phyloP scores from a whole-genome alignment of 2,888 invertebrate genomes.

The Drosophila macrospina region DNA sequence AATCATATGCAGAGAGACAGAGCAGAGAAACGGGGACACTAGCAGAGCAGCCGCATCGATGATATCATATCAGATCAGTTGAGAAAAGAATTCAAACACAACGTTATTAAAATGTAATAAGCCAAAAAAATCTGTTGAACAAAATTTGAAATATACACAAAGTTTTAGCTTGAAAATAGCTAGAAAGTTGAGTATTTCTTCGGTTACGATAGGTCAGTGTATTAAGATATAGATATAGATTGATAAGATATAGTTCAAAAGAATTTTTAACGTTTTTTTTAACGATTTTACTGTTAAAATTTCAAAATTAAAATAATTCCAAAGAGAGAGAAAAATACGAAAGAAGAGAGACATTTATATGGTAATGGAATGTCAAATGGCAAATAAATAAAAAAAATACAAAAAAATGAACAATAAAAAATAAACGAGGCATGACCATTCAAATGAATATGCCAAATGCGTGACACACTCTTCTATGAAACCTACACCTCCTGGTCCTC shows the following conservation, averaged over 20 bases:
- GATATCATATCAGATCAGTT: slow-evolving; percentile 18
- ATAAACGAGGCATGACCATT: slow-evolving; percentile 60
- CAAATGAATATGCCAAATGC: slow-evolving; percentile 33
- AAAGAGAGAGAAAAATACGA: neutral
- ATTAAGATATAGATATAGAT: neutral
- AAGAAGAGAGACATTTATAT: neutral
- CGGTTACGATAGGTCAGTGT: neutral
- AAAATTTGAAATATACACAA: neutral
- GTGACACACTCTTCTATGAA: slow-evolving; percentile 17
- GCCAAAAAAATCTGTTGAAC: no score
- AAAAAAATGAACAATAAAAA: slow-evolving; percentile 47
- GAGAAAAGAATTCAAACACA: neutral
- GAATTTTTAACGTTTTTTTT: neutral
- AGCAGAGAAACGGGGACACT: no score
- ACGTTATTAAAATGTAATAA: no score
- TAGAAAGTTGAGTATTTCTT: neutral
- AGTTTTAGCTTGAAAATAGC: neutral
- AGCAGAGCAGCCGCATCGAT: slow-evolving; percentile 4
- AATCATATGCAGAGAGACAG: slow-evolving; percentile 33
- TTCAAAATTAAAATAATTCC: neutral
- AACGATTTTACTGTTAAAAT: no score
- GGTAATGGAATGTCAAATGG: slow-evolving; percentile 35
- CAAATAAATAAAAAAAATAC: slow-evolving; percentile 35
- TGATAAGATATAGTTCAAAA: neutral
- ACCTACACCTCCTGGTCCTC: no score